Percentiles rank a stretch among this genome's conserved stretches.
These are phyloP conservation scores for Drosophila cracens DNA, from an alignment of 2,888 invertebrate genomes.

Conservation along the genomic window DNA sequence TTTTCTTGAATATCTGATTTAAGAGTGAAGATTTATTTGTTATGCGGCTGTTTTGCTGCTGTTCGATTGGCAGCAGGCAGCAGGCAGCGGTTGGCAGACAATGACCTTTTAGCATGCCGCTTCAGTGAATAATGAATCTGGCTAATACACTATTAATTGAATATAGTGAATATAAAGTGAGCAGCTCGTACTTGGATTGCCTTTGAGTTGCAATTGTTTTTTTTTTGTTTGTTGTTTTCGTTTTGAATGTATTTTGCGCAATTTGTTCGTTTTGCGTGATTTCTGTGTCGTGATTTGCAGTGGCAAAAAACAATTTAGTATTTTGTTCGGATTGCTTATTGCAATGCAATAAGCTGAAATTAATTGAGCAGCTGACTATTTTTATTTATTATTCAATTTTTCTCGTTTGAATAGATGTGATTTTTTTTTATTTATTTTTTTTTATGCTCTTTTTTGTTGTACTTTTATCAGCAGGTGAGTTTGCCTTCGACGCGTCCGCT, in stretches of 20 bases:
- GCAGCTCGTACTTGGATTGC: constrained; percentile 27
- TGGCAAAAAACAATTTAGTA: constrained; percentile 63
- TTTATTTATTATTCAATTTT: constrained; percentile 58
- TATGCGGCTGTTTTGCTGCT: constrained; percentile 45
- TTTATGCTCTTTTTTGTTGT: constrained; percentile 22
- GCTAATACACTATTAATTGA: constrained; percentile 28
- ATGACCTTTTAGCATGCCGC: constrained; percentile 69
- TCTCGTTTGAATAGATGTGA: constrained; percentile 9
- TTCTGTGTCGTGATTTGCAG: constrained; percentile 76
- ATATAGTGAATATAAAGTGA: constrained; percentile 21
- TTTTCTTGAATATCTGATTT: constrained; percentile 67
- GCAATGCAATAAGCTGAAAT: constrained; percentile 58
- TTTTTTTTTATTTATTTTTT: constrained; percentile 15
- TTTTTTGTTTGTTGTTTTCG: constrained; percentile 44
- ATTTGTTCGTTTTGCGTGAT: constrained; percentile 74
- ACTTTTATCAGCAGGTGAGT: constrained; percentile 54
- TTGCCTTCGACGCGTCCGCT: constrained; percentile 46
- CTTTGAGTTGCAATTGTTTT: not conserved
- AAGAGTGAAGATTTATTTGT: constrained; percentile 42
- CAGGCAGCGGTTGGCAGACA: constrained; percentile 41
- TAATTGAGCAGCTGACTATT: constrained; percentile 71
- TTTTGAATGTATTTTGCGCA: constrained; percentile 75
- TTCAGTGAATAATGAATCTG: constrained; percentile 52
- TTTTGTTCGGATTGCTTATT: constrained; percentile 44
- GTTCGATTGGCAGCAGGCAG: constrained; percentile 61